Evolutionary conservation across 2,888 invertebrate genomes (phyloP), one percentile per base, ranked within the genome.

Genomic region (Fragum sueziense): DNA sequence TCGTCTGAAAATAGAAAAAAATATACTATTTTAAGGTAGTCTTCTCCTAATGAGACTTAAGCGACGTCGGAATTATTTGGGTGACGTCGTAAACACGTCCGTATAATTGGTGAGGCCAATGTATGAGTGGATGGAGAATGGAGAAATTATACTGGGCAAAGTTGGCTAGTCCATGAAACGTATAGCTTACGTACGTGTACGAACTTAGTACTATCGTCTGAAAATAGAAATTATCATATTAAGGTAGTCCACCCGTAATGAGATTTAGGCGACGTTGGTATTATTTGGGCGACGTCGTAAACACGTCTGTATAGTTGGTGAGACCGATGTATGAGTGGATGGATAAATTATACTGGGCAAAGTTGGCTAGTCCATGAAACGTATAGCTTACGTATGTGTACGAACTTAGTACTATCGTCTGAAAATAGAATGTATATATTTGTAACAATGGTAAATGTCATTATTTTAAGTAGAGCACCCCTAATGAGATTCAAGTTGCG

Each of bases 271-370:
- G n/a, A n/a, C n/a, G n/a, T n/a, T n/a, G n/a, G n/a, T n/a, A n/a
- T n/a, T n/a, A n/a, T n/a, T n/a, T n/a, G n/a, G n/a, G n/a, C n/a
- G n/a, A 85, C 11, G 76, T 68, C 4, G 72, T 29, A n/a, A 67
- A 70, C 34, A 79, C 74, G 20, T 79, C 74, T 17, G 82, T 72
- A 9, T 76, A 68, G 59, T 85, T 82, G 0, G 76, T 70, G 22
- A 67, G 47, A 14, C 80, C 59, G 20, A 80, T 84, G 57, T 83
- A 85, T 0, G 84, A 84, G 31, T 84, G 74, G n/a, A 85, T 72
- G 22, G 80, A 80, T 11, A 84, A 41, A 37, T 78, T 68, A 51
- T 85, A 85, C 2, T 70, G 69, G 14, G 72, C 85, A 57, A 80
- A 85, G 31, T 80, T 78, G 9, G 83, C 83, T 11, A 85, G 79